Percentiles rank a stretch among this genome's conserved stretches.
Conservation (phyloP, 2,797 vertebrate genomes). For the Pangasius larnaudii region DNA sequence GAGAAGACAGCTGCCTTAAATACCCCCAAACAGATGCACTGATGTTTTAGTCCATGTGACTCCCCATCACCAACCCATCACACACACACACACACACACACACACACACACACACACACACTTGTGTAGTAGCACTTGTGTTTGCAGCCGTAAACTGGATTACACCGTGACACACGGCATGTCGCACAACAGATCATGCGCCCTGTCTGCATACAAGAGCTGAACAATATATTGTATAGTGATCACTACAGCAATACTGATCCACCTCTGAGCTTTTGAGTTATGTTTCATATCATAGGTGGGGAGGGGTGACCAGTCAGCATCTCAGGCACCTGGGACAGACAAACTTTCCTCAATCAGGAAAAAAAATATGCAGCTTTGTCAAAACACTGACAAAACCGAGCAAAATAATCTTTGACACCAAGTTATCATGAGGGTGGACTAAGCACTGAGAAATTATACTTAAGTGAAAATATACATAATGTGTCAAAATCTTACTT, state of each 20-base stretch:
- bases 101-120: too few relatives aligned
- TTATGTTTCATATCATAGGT: neutral
- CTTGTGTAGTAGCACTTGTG: constrained; percentile 30
- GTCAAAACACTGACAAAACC: neutral
- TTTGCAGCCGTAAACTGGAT: neutral
- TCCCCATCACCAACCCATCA: neutral
- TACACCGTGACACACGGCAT: neutral
- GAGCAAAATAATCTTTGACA: neutral
- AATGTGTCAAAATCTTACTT: neutral
- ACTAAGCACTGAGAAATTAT: neutral
- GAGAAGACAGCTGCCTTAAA: constrained; percentile 38
- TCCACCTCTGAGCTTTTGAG: neutral
- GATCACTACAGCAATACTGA: neutral
- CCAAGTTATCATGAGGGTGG: neutral
- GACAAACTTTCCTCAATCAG: neutral
- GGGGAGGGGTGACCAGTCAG: neutral
- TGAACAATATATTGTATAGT: too few relatives aligned
- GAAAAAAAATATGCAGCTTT: neutral
- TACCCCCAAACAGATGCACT: constrained; percentile 39
- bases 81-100: neutral
- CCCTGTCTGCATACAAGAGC: neutral
- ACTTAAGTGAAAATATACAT: neutral
- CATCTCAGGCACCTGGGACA: neutral
- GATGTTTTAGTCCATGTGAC: constrained; percentile 23
- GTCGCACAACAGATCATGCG: neutral